Conservation (phyloP, 2,113 vertebrate genomes). For the Oncorhynchus clarkii region DNA sequence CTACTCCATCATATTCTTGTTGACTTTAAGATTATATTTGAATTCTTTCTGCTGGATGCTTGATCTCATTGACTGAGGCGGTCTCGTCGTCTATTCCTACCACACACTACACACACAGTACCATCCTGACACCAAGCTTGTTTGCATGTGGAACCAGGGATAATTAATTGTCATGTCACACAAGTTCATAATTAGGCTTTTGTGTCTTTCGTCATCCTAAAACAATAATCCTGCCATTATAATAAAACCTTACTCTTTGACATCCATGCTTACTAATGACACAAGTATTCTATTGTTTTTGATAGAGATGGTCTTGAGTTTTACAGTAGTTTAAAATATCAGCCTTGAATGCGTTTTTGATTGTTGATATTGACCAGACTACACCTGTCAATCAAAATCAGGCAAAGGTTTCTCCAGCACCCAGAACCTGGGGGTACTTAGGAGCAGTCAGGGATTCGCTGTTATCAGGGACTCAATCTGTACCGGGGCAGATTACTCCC, state of each 20-base stretch:
- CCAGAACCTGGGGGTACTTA: slow-evolving; percentile 43
- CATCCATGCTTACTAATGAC: too few species aligned
- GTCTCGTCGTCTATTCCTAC: too few species aligned
- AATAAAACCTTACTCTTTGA: too few species aligned
- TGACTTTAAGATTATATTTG: too few species aligned
- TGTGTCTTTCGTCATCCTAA: background rate
- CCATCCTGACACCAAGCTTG: background rate
- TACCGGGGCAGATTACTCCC: slow-evolving; percentile 55
- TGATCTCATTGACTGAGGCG: too few species aligned
- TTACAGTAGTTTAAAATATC: too few species aligned
- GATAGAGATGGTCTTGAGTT: too few species aligned
- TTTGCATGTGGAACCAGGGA: background rate
- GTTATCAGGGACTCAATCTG: slow-evolving; percentile 72
- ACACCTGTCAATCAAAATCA: slow-evolving; percentile 66
- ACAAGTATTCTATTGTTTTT: too few species aligned
- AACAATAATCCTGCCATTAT: too few species aligned
- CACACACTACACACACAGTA: background rate
- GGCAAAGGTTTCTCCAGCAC: slow-evolving; percentile 40
- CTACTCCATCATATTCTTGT: too few species aligned
- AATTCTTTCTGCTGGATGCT: too few species aligned
- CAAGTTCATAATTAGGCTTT: background rate
- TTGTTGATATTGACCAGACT: background rate
- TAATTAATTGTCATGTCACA: slow-evolving; percentile 8
- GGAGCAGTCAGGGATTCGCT: slow-evolving; percentile 62
- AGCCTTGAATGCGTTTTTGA: too few species aligned